These are phyloP conservation scores for Oxyscelio sp. DNA, from an alignment of 2,888 invertebrate genomes.

Conservation along the genomic window DNA sequence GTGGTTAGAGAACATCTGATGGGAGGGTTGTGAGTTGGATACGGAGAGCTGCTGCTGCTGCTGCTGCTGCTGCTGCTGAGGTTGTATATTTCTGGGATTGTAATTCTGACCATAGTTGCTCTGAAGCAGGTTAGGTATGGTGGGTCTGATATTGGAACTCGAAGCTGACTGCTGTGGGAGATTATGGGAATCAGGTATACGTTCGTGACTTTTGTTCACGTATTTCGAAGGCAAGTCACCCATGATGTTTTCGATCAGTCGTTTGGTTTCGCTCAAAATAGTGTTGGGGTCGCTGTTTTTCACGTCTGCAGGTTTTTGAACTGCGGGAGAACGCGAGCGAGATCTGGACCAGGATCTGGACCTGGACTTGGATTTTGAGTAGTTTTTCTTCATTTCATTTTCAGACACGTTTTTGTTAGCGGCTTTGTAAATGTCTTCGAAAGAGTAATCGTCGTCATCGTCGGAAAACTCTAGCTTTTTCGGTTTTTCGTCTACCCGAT, in stretches of 20 bases:
- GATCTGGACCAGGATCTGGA: conserved; percentile 84
- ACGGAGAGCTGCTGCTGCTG: conserved; percentile 31
- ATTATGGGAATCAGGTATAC: conserved; percentile 2
- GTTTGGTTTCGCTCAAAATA: conserved; percentile 90
- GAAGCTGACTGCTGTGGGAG: not conserved
- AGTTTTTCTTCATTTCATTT: conserved; percentile 89
- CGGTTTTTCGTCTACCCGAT: conserved; percentile 82
- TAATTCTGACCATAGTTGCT: conserved; percentile 80
- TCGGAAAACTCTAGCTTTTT: conserved; percentile 90
- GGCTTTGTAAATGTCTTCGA: conserved; percentile 94
- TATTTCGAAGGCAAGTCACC: conserved; percentile 89
- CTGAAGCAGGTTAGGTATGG: conserved; percentile 1
- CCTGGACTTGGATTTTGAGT: conserved; percentile 81
- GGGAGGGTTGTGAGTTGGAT: conserved; percentile 51
- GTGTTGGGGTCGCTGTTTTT: conserved; percentile 86
- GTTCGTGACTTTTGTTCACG: conserved; percentile 77
- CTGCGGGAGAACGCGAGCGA: conserved; percentile 77
- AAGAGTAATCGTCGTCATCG: conserved; percentile 95
- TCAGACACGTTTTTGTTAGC: conserved; percentile 93
- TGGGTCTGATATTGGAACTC: conserved; percentile 25
- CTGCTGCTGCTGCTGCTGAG: conserved; percentile 33
- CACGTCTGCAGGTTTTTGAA: conserved; percentile 80
- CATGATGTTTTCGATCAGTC: conserved; percentile 91
- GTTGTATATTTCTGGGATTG: conserved; percentile 58
- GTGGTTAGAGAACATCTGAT: conserved; percentile 71